Evolutionary conservation across 2,888 invertebrate genomes (phyloP), one percentile per base, ranked within the genome.

Genomic region (Cantharis rufa): DNA sequence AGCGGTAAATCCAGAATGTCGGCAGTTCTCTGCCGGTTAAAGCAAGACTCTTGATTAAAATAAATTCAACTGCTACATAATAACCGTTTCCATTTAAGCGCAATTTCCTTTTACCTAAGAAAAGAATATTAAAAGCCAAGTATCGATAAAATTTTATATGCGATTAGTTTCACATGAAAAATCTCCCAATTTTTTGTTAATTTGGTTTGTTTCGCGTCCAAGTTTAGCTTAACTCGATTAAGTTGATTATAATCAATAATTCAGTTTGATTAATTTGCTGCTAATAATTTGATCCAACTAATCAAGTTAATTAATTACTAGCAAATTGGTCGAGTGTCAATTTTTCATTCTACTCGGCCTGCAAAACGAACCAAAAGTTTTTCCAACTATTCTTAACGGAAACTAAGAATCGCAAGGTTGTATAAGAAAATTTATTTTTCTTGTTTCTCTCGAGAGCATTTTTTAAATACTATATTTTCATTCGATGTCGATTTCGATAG

Each of bases 1-100:
- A 80, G 80, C 81, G 81, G 81, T 82, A 81, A 82, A 83, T 82
- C 82, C 83, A 80, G 71, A 81, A 81, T 81, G 81, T 82, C 83
- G 81, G 78, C 83, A 81, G 80, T 78, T 78, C 80, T 69, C 62
- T 74, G 62, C 68, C 64, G 71, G 70, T 74, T 74, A 64, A 72
- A 32, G 71, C 32, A 70, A 75, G 28, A 48, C 74, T 74, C 64
- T 69, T 74, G 73, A 77, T 77, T 74, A 77, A 70, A 71, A 74
- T 69, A 71, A 74, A 74, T 69, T 73, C 68, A 76, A 71, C 81
- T 71, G 69, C 64, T 70, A 70, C 63, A 73, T 66, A 24, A 24
- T 24, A 48, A 69, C 76, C 48, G 28, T 70, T 72, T 70, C 15
- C 27, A 63, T 73, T 70, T 73, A 76, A 76, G 70, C 70, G 73